Conservation (phyloP, 2,113 vertebrate genomes). For the Hepsetus odoe region DNA sequence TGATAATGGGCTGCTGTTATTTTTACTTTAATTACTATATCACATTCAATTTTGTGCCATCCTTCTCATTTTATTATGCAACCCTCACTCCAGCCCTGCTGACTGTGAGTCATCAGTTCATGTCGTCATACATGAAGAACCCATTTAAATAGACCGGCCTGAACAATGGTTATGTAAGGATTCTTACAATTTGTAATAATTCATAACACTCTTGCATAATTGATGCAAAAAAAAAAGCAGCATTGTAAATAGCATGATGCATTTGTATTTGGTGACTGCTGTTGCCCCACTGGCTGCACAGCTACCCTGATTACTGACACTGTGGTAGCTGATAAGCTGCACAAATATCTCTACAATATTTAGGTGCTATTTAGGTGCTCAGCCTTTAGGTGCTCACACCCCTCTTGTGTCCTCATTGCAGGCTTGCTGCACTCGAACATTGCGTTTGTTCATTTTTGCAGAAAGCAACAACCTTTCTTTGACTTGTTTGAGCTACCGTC, state of each 20-base stretch:
- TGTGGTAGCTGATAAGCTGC: background rate
- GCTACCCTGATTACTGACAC: background rate
- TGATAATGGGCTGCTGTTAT: too few relatives aligned
- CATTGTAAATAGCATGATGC: slow-evolving; percentile 11
- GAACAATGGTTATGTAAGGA: slow-evolving; percentile 27
- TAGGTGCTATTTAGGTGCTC: background rate
- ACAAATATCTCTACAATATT: background rate
- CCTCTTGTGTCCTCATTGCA: background rate
- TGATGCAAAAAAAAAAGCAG: background rate
- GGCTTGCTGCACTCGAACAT: background rate
- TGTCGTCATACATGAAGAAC: background rate
- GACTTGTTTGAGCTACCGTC: background rate
- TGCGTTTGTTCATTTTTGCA: background rate
- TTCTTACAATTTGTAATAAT: slow-evolving; percentile 31
- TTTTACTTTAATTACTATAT: background rate
- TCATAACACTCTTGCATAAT: slow-evolving; percentile 29
- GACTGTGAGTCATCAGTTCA: background rate
- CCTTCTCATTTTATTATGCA: background rate
- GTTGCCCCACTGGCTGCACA: background rate
- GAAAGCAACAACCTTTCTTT: background rate
- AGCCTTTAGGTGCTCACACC: too few relatives aligned
- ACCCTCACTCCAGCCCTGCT: background rate
- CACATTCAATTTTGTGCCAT: background rate
- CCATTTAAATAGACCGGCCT: slow-evolving; percentile 1
- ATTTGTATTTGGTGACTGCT: slow-evolving; percentile 19